Evolutionary conservation across 2,113 vertebrate species (phyloP).

Genomic region (Larimichthys polyactis): DNA sequence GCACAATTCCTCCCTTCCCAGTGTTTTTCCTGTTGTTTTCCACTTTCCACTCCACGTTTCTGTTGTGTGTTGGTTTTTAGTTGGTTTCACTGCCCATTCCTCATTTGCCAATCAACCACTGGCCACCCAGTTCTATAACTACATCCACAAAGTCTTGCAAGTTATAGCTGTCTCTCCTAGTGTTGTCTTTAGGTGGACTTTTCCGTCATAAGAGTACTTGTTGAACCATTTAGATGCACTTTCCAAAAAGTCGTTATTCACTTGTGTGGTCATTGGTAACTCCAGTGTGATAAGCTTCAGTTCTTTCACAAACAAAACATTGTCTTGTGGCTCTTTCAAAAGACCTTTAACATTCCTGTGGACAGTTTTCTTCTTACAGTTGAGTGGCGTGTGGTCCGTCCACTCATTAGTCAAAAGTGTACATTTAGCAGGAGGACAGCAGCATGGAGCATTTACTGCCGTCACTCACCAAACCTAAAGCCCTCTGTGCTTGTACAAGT

Average conservation of each 20-base stretch:
- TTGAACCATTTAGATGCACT: slow-evolving; percentile 11
- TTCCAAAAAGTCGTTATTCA: slow-evolving; percentile 56
- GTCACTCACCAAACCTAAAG: slow-evolving; percentile 42
- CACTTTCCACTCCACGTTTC: too few relatives aligned
- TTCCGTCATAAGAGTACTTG: background rate
- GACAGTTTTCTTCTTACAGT: slow-evolving; percentile 32
- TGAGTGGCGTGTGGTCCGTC: slow-evolving; percentile 63
- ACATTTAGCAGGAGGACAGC: slow-evolving; percentile 45
- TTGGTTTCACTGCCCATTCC: too few relatives aligned
- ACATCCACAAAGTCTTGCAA: background rate
- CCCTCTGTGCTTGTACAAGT: slow-evolving; percentile 33
- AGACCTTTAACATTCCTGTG: slow-evolving; percentile 60
- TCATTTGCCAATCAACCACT: too few relatives aligned
- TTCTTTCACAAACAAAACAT: slow-evolving; percentile 52
- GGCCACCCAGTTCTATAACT: background rate
- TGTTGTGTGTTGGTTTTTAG: too few relatives aligned
- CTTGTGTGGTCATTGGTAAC: slow-evolving; percentile 69
- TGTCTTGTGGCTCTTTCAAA: slow-evolving; percentile 23
- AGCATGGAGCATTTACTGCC: slow-evolving; percentile 46
- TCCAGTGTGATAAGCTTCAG: slow-evolving; percentile 14
- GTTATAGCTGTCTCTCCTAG: background rate
- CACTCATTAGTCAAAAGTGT: slow-evolving; percentile 73
- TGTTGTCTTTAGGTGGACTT: slow-evolving; percentile 7
- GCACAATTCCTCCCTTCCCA: too few relatives aligned
- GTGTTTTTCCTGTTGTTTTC: too few relatives aligned